Evolutionary conservation across 2,888 invertebrate species (phyloP).

Genomic region (Corbicula japonica): DNA sequence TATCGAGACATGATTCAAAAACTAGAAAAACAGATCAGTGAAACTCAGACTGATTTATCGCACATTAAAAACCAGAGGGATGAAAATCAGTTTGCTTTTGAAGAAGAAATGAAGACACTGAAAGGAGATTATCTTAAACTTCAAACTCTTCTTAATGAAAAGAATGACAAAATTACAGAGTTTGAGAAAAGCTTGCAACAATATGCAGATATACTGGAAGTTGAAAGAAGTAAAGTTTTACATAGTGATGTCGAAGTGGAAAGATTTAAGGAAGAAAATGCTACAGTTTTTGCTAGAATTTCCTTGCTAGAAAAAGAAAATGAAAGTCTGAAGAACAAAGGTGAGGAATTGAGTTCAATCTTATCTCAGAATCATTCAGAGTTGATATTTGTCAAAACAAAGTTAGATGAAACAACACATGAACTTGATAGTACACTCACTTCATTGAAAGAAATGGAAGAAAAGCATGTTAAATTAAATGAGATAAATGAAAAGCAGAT

Average conservation of each 20-base stretch:
- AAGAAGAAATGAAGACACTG: constrained; percentile 8
- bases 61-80: constrained; percentile 11
- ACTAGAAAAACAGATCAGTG: constrained; percentile 16
- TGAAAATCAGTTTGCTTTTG: constrained; percentile 14
- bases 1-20: constrained; percentile 24
- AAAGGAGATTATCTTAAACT: constrained; percentile 18
- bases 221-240: constrained; percentile 19
- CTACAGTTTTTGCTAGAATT: constrained; percentile 1
- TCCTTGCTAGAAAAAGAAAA: constrained; percentile 22
- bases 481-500: constrained; percentile 4
- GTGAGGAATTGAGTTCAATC: constrained; percentile 7
- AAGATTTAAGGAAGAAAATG: constrained; percentile 33
- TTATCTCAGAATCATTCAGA: constrained; percentile 14
- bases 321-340: constrained; percentile 9
- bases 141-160: constrained; percentile 19
- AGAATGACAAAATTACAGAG: constrained; percentile 15
- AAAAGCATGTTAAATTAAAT: constrained; percentile 14
- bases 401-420: constrained; percentile 42
- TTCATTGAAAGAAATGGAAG: constrained; percentile 15
- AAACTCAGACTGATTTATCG: constrained; percentile 4
- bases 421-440: constrained; percentile 28
- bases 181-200: constrained; percentile 18
- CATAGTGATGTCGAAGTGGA: constrained; percentile 21
- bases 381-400: constrained; percentile 22
- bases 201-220: constrained; percentile 35